phyloP scores from a whole-genome alignment of 2,888 invertebrate genomes.

The Crossocerus cetratus region DNA sequence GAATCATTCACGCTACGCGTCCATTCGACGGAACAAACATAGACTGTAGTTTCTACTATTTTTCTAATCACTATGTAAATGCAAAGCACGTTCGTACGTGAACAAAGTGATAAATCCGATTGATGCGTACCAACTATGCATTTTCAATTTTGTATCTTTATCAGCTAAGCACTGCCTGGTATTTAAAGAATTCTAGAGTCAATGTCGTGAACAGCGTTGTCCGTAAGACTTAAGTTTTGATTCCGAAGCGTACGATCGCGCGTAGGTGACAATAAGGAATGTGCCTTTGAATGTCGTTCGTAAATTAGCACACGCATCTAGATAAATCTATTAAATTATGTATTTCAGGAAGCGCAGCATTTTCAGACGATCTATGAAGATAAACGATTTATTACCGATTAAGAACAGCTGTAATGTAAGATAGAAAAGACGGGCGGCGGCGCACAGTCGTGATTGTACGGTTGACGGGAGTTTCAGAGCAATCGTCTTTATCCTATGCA shows the following conservation, averaged over 20 bases:
- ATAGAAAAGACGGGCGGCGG: conserved; percentile 39
- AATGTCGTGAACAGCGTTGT: too few species aligned
- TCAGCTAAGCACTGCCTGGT: conserved; percentile 27
- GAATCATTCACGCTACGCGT: conserved; percentile 58
- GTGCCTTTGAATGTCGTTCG: conserved; percentile 67
- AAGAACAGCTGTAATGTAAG: conserved; percentile 51
- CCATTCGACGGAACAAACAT: conserved; percentile 60
- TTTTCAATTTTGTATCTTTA: conserved; percentile 9
- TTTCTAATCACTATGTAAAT: conserved; percentile 62
- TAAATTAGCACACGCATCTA: conserved; percentile 53
- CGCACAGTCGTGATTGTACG: conserved; percentile 40
- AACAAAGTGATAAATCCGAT: conserved; percentile 23
- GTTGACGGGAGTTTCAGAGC: conserved; percentile 62
- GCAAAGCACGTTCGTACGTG: conserved; percentile 52
- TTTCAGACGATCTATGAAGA: conserved; percentile 62
- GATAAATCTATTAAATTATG: conserved; percentile 62
- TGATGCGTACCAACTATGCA: conserved; percentile 32
- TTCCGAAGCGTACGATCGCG: conserved; percentile 1
- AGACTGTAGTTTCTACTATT: conserved; percentile 64
- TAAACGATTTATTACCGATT: conserved; percentile 51
- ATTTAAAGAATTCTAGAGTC: not conserved
- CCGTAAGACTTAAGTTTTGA: not conserved
- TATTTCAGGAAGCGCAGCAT: conserved; percentile 55
- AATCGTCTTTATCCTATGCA: conserved; percentile 52
- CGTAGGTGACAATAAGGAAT: conserved; percentile 48